Evolutionary conservation across 2,113 vertebrate genomes (phyloP), one percentile per base, ranked within the genome.

Genomic region (Ranitomeya imitator): DNA sequence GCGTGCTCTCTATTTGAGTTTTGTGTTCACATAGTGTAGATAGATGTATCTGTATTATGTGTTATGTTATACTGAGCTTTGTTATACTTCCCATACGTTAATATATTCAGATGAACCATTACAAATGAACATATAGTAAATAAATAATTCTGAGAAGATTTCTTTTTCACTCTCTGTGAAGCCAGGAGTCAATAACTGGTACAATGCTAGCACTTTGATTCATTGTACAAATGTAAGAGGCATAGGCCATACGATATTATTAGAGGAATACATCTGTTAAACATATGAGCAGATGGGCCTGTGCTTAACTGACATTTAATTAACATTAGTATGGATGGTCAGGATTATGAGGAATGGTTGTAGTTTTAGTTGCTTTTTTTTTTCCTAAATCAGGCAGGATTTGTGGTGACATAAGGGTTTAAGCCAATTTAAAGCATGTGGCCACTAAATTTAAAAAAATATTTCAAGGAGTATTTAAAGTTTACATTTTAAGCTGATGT

Each of bases 201-300:
- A 54, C 52, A 19, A 74, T 19, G 16, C 11, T 54, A 59, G 55
- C 31, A 63, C 74, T 61, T 21, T 83, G 12, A 69, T 67, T 26
- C 59, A 55, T 54, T 63, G 45, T 19, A 57, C 26, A 77, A 86
- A 80, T 54, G 45, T 6, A 79, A 57, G 61, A 80, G 51, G 16
- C 45, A 85, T 21, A 69, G 15, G 65, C 52, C 13, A 79, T 61
- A 13, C 4, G 23, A 69, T 69, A 9, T 19, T 67, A 57, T 85
- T 7, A 55, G 76, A 76, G 31, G 31, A 69, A 83, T 57, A 76
- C 86, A 88, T 79, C 86, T 76, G 79, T 74, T 82, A 83, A 74
- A 63, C 79, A 74, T 57, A 59, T 23, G 31, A 88, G 31, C 86
- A 88, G 86, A 88, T 88, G 79, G 86, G 79, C 52, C 55, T 60